Evolutionary conservation across 2,888 invertebrate species (phyloP).

Genomic region (Alitta virens): DNA sequence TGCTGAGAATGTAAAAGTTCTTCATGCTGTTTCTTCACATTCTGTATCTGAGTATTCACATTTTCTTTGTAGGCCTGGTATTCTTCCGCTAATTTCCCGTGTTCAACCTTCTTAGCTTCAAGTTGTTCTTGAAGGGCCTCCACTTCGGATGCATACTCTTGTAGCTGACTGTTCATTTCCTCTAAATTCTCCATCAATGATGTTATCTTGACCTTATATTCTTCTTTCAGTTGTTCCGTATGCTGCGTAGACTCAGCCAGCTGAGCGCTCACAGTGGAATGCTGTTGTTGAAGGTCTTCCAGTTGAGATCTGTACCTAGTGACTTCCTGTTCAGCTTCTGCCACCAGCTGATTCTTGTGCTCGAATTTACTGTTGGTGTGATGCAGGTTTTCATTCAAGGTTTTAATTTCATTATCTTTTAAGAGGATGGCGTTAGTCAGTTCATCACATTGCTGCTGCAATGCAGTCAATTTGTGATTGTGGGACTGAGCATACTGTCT

Average conservation of each 20-base stretch:
- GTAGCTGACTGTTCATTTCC: constrained; percentile 60
- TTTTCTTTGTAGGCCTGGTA: background rate
- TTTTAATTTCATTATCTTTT: constrained; percentile 4
- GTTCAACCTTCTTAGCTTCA: background rate
- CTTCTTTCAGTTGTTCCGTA: background rate
- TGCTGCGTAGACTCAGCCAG: background rate
- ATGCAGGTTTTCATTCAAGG: constrained; percentile 7
- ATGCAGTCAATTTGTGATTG: background rate
- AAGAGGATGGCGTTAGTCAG: background rate
- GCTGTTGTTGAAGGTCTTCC: background rate
- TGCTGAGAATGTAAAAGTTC: background rate
- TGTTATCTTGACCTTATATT: constrained; percentile 16
- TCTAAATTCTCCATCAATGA: constrained; percentile 57
- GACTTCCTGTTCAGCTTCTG: background rate
- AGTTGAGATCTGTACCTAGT: background rate
- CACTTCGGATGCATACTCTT: constrained; percentile 7
- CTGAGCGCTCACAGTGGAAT: background rate
- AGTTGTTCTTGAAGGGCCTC: constrained; percentile 1
- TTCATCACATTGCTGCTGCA: background rate
- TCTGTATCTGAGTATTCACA: background rate
- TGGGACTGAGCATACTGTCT: constrained; percentile 1
- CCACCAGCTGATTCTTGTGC: constrained; percentile 1
- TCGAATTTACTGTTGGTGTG: constrained; percentile 11
- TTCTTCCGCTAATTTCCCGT: background rate
- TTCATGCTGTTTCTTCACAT: background rate